Conservation (phyloP, 37 sponge, comb jelly and placozoan genomes). For the Eunapius fragilis region DNA sequence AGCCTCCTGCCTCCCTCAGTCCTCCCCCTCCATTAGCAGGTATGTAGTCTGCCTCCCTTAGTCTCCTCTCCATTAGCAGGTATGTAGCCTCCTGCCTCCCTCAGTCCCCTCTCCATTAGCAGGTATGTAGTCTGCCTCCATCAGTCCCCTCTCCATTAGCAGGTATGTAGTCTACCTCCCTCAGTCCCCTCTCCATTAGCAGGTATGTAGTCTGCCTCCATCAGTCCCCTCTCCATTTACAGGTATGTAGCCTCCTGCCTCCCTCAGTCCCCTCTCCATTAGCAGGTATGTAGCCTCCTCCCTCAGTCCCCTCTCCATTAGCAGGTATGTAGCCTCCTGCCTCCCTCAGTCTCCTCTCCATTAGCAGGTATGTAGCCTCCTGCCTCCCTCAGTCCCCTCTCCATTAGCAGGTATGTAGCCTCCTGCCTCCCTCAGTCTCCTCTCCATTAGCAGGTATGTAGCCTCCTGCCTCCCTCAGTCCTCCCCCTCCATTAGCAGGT, state of each 20-base stretch:
- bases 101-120: no score
- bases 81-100: not conserved
- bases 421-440: not conserved
- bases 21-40: not conserved
- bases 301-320: not conserved
- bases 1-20: not conserved
- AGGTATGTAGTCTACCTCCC: not conserved
- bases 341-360: not conserved
- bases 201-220: not conserved
- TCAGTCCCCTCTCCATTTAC: not conserved
- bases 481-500: not conserved
- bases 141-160: not conserved
- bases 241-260: slow-evolving; percentile 1
- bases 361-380: slow-evolving; percentile 17
- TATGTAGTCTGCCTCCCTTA: slow-evolving; percentile 12
- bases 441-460: not conserved
- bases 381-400: not conserved
- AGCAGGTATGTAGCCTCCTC: not conserved
- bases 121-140: not conserved
- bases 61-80: slow-evolving; percentile 16
- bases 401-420: not conserved
- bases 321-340: not conserved
- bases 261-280: not conserved
- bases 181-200: not conserved
- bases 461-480: not conserved